phyloP scores from a whole-genome alignment of 2,888 invertebrate genomes.

The Drosophila glabriapex region DNA sequence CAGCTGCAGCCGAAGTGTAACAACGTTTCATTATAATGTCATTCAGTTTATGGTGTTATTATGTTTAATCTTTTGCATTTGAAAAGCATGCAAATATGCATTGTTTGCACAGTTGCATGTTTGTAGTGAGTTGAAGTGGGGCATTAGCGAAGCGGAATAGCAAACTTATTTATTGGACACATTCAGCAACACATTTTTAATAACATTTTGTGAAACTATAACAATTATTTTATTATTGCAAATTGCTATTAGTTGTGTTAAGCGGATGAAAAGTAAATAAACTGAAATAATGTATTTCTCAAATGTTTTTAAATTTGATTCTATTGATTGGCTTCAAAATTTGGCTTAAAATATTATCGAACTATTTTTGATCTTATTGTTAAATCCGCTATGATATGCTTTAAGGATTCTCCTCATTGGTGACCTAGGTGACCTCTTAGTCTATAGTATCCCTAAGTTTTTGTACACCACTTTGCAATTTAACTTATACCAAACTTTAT shows the following conservation, averaged over 20 bases:
- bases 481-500: neutral
- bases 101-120: constrained; percentile 59
- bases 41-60: constrained; percentile 43
- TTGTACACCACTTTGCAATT: neutral
- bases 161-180: constrained; percentile 25
- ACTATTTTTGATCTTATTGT: neutral
- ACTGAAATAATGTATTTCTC: neutral
- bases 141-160: constrained; percentile 16
- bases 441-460: neutral
- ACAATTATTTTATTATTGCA: neutral
- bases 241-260: neutral
- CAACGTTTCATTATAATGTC: constrained; percentile 56
- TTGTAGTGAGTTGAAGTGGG: constrained; percentile 9
- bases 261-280: neutral
- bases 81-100: constrained; percentile 36
- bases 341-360: neutral
- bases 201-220: neutral
- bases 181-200: neutral
- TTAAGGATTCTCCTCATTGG: too few relatives aligned
- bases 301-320: neutral
- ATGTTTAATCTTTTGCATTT: constrained; percentile 42
- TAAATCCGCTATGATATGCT: neutral
- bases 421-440: neutral
- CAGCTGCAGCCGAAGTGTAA: constrained; percentile 48
- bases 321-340: neutral